Conservation (phyloP, 2,113 vertebrate species). For the Stigmatopora argus region DNA sequence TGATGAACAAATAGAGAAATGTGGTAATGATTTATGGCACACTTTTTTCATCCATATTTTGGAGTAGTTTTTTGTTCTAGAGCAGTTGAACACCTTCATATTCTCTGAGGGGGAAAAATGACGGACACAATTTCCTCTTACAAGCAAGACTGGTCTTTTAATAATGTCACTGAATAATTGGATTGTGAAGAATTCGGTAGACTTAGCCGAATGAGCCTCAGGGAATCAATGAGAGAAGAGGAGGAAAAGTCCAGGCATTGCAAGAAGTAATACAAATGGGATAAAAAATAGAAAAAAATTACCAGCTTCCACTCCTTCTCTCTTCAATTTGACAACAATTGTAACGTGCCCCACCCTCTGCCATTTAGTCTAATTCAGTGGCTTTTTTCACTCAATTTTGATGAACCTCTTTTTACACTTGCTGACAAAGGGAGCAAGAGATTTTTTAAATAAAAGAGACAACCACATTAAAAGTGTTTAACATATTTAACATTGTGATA, state of each 20-base stretch:
- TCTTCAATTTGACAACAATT: constrained; percentile 50
- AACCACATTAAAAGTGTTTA: neutral
- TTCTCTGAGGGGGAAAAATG: constrained; percentile 41
- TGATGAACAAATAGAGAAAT: too few species aligned
- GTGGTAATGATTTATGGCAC: constrained; percentile 42
- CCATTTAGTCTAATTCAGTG: constrained; percentile 35
- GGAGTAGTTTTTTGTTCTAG: constrained; percentile 24
- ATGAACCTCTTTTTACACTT: constrained; percentile 38
- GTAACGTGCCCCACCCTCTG: constrained; percentile 13
- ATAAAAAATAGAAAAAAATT: neutral
- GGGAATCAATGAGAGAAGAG: constrained; percentile 41
- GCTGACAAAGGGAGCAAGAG: neutral
- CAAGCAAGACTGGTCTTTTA: constrained; percentile 61
- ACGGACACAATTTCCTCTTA: constrained; percentile 53
- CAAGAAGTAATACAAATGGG: constrained; percentile 32
- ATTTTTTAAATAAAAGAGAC: constrained; percentile 3
- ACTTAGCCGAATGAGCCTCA: constrained; percentile 66
- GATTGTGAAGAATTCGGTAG: constrained; percentile 67
- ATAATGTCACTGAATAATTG: constrained; percentile 69
- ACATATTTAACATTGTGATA: neutral
- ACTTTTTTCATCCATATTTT: constrained; percentile 31
- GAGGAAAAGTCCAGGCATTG: constrained; percentile 8
- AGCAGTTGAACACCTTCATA: constrained; percentile 44
- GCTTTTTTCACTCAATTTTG: constrained; percentile 38
- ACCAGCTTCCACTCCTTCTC: constrained; percentile 55